These are phyloP conservation scores for Caenorhabditis drosophilae DNA, from an alignment of 2,888 invertebrate species.

Conservation along the genomic window DNA sequence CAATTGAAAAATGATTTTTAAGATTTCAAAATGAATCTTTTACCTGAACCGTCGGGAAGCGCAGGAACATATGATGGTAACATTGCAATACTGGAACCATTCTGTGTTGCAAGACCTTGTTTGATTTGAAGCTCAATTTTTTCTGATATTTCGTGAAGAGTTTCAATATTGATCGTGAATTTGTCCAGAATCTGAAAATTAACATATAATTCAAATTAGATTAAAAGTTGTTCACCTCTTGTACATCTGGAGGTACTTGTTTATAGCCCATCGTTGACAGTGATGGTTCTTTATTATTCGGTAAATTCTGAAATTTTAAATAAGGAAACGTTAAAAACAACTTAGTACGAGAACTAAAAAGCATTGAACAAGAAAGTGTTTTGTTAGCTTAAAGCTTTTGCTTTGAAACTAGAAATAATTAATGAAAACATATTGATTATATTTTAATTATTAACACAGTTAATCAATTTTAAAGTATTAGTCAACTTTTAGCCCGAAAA, in stretches of 20 bases:
- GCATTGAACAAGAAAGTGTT: no score
- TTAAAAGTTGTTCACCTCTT: conserved; percentile 5
- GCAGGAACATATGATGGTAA: conserved; percentile 69
- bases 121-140: conserved; percentile 62
- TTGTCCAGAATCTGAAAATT: conserved; percentile 30
- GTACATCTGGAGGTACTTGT: conserved; percentile 9
- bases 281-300: no score
- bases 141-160: conserved; percentile 59
- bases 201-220: background rate
- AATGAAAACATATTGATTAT: no score
- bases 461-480: no score
- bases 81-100: conserved; percentile 66
- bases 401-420: no score
- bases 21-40: no score
- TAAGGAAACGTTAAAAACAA: no score
- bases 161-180: conserved; percentile 56
- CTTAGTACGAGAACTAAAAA: no score
- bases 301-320: background rate
- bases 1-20: conserved; percentile 17
- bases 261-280: conserved; percentile 7
- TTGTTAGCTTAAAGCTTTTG: no score
- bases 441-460: no score
- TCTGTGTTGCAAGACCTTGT: conserved; percentile 32
- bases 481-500: no score
- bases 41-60: conserved; percentile 68